Evolutionary conservation across 2,113 vertebrate species (phyloP), one percentile per base, ranked within the genome.

Genomic region (Meriones unguiculatus): DNA sequence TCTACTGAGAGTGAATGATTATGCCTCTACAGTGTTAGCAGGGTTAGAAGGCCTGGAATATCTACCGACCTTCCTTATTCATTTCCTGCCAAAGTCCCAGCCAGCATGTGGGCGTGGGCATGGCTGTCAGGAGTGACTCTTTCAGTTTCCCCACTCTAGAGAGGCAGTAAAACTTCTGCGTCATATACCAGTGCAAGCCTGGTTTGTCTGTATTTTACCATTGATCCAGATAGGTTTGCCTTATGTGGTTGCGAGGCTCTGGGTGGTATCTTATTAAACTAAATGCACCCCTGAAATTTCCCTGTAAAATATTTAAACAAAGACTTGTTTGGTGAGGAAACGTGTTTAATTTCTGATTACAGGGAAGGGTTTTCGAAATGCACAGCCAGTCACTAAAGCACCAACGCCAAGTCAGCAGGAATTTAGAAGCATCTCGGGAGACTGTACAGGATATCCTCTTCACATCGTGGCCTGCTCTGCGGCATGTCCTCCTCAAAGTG

Each of bases 291-390:
- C 1, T 93, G 65, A 95, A 90, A 80, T 96, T 64, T 91, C 69
- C 57, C 90, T 92, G 90, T 62, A 86, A 92, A 91, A 35, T 92
- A 94, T 95, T 96, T 93, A 85, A n/a, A 14, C 50, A 87, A 94
- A 80, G 62, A 78, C 73, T 78, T n/a, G 95, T 78, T 46, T 82
- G 54, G n/a, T 75, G 38, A 59, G 62, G 32, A 87, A 90, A 95
- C 89, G 15, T 67, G 67, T 90, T 95, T 97, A 93, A 24, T 94
- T 94, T 95, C 25, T 35, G 92, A 91, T 80, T 94, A 69, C 4
- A 95, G 4, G 38, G 25, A 17, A 52, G 59, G 54, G 54, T 24
- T 88, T 95, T 59, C 91, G 84, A 89, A 65, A 87, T 73, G 28
- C 50, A 86, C 30, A 57, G 28, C 41, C 59, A 88, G 32, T 87